phyloP scores from a whole-genome alignment of 2,888 invertebrate genomes.

The Flabesymbios commensalis region DNA sequence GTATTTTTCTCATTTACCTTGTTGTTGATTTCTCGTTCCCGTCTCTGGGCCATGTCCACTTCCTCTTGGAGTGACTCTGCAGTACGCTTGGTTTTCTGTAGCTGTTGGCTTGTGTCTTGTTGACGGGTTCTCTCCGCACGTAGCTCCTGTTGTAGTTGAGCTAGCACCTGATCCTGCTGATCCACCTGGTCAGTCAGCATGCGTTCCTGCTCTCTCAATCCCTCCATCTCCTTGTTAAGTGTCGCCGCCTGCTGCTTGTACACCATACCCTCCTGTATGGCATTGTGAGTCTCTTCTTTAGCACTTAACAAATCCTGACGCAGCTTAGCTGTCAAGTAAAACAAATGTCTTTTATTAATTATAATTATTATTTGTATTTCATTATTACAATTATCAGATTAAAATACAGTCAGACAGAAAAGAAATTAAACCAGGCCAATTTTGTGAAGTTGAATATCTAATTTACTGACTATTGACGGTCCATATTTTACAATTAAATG shows the following conservation, averaged over 20 bases:
- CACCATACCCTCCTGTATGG: conserved; percentile 53
- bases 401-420: too few species aligned
- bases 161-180: conserved; percentile 55
- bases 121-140: conserved; percentile 52
- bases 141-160: conserved; percentile 55
- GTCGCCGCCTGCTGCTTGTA: conserved; percentile 55
- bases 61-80: conserved; percentile 52
- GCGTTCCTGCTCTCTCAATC: conserved; percentile 52
- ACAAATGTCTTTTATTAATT: too few species aligned
- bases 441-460: too few species aligned
- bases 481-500: too few species aligned
- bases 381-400: too few species aligned
- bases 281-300: conserved; percentile 54
- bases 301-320: conserved; percentile 50
- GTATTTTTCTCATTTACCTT: conserved; percentile 38
- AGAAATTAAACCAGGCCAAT: too few species aligned
- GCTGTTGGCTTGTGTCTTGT: conserved; percentile 48
- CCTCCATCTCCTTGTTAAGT: conserved; percentile 50
- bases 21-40: conserved; percentile 46
- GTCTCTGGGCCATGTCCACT: conserved; percentile 48
- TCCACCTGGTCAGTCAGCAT: conserved; percentile 56
- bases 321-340: conserved; percentile 49
- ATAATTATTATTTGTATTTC: too few species aligned
- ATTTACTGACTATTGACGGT: too few species aligned
- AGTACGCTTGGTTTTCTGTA: conserved; percentile 44